Evolutionary conservation across 2,797 vertebrate species (phyloP), one percentile per base, ranked within the genome.

Genomic region (Bovichtus variegatus): DNA sequence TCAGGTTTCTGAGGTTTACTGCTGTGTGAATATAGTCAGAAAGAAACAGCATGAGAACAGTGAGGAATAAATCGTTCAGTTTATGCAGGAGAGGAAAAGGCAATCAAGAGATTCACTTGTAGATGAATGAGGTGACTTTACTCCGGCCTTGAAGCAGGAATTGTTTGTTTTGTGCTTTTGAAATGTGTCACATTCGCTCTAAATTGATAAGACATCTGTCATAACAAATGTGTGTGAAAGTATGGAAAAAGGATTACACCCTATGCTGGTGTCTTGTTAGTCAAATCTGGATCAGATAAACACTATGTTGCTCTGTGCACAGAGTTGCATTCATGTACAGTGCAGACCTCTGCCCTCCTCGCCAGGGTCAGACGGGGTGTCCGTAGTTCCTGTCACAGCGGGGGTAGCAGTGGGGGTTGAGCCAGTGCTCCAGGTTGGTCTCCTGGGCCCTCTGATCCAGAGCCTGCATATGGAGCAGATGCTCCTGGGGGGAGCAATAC

Each of bases 341-440:
- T 15, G 29, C 18, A 19, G 13, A 80, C 79, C 76, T 87, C 65
- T 31, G 47, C n/a, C 8, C 34, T 54, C 11, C 9, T 50, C 60
- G 11, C 58, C 36, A 3, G 34, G 63, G 71, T 92, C 93, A 99
- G 70, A 97, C 67, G 0, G 96, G 97, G 70, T 97, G 71, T 53
- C 97, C 97, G 12, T 96, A 89, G 85, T 98, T 96, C 85, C 96
- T 92, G 92, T 98, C 92, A 27, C 97, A 99, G 83, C 96, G 97
- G 0, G 97, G 97, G 75, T 92, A 85, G 80, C 97, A 99, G 77
- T 98, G 95, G 1, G 97, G 97, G 83, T 99, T 99, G 87, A 97
- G 47, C 97, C 97, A 98, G 85, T 97, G 87, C 76, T 98, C 97
- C 88, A 96, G 70, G 90, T 96, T 96, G 70, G 96, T 97, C 87